These are phyloP conservation scores for Drosophila ananassae DNA, from an alignment of 1,140 invertebrate genomes.

Conservation along the genomic window DNA sequence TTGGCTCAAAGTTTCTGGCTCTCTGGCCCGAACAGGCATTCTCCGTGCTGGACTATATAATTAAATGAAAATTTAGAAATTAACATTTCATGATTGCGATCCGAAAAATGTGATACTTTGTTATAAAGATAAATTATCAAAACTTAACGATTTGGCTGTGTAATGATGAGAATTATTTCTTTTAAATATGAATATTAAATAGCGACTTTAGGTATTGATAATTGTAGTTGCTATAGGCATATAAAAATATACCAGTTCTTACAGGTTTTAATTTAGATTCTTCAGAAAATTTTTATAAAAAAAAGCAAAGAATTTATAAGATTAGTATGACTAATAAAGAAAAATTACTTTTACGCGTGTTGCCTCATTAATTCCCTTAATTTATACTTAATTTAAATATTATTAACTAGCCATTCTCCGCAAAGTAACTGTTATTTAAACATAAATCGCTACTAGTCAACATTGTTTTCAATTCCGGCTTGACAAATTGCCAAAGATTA, in stretches of 20 bases:
- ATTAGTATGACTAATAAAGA: neutral
- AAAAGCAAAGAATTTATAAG: neutral
- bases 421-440: conserved; percentile 62
- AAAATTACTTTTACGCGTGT: neutral
- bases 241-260: too few species aligned
- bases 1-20: conserved; percentile 26
- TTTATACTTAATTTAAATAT: conserved; percentile 23
- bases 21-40: conserved; percentile 3
- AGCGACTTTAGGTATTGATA: too few species aligned
- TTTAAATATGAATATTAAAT: too few species aligned
- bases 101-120: neutral
- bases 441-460: conserved; percentile 66
- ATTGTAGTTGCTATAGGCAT: too few species aligned
- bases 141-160: neutral
- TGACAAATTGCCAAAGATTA: conserved; percentile 63
- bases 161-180: neutral
- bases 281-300: neutral
- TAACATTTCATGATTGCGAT: conserved; percentile 36
- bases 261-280: too few species aligned
- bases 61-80: conserved; percentile 49
- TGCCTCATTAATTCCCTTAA: conserved; percentile 11
- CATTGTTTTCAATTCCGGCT: conserved; percentile 22
- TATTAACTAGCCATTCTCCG: conserved; percentile 2
- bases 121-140: neutral
- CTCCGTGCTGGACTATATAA: conserved; percentile 29